These are phyloP conservation scores for Ectemnius continuus DNA, from an alignment of 2,888 invertebrate species.

Conservation along the genomic window DNA sequence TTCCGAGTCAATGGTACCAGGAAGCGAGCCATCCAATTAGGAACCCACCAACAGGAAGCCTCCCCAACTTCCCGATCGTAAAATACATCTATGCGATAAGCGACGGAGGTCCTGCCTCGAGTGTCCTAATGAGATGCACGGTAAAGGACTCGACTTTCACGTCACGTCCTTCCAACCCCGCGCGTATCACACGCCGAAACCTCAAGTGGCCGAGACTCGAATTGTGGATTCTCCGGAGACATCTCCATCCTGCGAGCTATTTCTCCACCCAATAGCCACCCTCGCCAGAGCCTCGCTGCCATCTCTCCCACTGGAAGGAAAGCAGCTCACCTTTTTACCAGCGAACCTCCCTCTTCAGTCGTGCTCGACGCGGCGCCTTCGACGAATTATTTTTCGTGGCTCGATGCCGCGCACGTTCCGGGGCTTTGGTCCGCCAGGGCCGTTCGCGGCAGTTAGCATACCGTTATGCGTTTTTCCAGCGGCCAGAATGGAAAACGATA, in stretches of 20 bases:
- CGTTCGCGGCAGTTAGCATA: slow-evolving; percentile 38
- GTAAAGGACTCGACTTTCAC: slow-evolving; percentile 66
- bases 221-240: slow-evolving; percentile 51
- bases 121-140: slow-evolving; percentile 68
- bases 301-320: slow-evolving; percentile 18
- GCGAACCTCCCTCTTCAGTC: slow-evolving; percentile 1
- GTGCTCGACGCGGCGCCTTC: slow-evolving; percentile 19
- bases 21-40: slow-evolving; percentile 63
- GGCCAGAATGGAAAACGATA: slow-evolving; percentile 20
- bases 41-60: slow-evolving; percentile 60
- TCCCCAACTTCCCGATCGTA: slow-evolving; percentile 62
- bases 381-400: slow-evolving; percentile 22
- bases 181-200: slow-evolving; percentile 32
- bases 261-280: not conserved
- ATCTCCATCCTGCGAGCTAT: slow-evolving; percentile 12
- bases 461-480: slow-evolving; percentile 64
- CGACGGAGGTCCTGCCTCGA: slow-evolving; percentile 47
- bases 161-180: slow-evolving; percentile 64
- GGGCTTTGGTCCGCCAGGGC: slow-evolving; percentile 30
- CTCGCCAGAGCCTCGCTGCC: not conserved
- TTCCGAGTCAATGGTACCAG: slow-evolving; percentile 55
- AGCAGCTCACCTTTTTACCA: not conserved
- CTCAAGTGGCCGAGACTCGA: slow-evolving; percentile 29
- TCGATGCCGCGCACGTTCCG: slow-evolving; percentile 63
- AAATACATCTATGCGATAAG: slow-evolving; percentile 65